Conservation (phyloP, 2,888 invertebrate genomes). For the Chloroclysta siterata region DNA sequence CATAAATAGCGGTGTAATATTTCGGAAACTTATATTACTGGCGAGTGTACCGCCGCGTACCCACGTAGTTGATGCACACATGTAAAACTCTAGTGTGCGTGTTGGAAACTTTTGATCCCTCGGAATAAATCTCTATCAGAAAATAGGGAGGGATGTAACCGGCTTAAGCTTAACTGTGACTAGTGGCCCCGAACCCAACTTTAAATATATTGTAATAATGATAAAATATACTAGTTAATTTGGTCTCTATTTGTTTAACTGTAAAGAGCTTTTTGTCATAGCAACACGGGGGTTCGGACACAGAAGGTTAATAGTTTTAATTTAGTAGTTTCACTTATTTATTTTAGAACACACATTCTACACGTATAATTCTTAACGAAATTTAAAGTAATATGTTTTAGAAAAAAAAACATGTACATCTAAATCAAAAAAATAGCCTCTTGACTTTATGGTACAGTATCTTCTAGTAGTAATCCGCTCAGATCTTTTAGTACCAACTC, state of each 20-base stretch:
- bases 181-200: constrained; percentile 78
- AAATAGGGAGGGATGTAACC: constrained; percentile 84
- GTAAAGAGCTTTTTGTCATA: constrained; percentile 73
- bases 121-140: constrained; percentile 85
- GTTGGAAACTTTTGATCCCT: constrained; percentile 83
- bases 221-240: constrained; percentile 82
- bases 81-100: constrained; percentile 58
- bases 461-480: no score
- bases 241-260: constrained; percentile 73
- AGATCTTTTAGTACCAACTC: neutral
- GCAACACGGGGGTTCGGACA: constrained; percentile 55
- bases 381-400: no score
- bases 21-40: constrained; percentile 59
- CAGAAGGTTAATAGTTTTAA: neutral
- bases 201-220: constrained; percentile 84
- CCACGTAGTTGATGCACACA: constrained; percentile 48
- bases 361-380: no score
- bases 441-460: no score
- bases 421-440: no score
- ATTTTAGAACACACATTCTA: no score
- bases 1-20: constrained; percentile 62
- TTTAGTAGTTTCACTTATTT: constrained; percentile 2
- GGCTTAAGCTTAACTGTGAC: constrained; percentile 84
- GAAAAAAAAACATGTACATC: no score
- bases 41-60: constrained; percentile 48